A percentile compares a stretch with the other conserved stretches of the same genome.
These are phyloP conservation scores for Poliocrania exsul DNA, from an alignment of 2,797 vertebrate species.

Conservation along the genomic window DNA sequence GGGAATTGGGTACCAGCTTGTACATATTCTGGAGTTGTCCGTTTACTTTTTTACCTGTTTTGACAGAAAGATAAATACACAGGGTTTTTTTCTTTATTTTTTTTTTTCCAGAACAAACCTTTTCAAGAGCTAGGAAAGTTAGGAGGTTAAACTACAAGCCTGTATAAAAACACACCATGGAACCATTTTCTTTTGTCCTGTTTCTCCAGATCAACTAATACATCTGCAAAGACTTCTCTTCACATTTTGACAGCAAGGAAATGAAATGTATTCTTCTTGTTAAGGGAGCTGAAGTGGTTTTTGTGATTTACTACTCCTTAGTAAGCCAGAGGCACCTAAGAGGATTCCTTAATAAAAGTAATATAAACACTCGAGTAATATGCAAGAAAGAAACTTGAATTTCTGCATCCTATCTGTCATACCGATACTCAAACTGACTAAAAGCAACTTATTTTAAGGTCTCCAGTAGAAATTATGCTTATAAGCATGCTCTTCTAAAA, in stretches of 20 bases:
- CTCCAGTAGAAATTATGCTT: neutral
- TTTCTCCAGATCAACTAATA: neutral
- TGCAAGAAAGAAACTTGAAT: neutral
- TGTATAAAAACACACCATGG: neutral
- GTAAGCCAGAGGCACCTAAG: neutral
- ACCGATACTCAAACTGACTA: neutral
- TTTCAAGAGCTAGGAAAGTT: neutral
- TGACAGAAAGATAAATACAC: neutral
- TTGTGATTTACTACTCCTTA: neutral
- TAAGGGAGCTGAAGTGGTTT: neutral
- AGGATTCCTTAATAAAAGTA: neutral
- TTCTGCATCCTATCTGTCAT: neutral
- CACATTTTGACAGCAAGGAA: neutral
- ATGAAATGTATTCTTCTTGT: neutral
- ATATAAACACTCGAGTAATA: neutral
- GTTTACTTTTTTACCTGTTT: conserved; percentile 78
- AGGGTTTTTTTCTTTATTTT: neutral
- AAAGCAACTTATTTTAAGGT: neutral
- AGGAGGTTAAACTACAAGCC: neutral
- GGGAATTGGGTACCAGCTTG: conserved; percentile 71
- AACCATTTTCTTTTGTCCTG: neutral
- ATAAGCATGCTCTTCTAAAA: neutral
- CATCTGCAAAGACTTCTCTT: neutral
- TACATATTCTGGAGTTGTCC: conserved; percentile 80
- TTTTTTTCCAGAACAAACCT: neutral